Conservation (phyloP, 30 jellyfish, hydroid and myxozoan species). For the Cassiopea andromeda region DNA sequence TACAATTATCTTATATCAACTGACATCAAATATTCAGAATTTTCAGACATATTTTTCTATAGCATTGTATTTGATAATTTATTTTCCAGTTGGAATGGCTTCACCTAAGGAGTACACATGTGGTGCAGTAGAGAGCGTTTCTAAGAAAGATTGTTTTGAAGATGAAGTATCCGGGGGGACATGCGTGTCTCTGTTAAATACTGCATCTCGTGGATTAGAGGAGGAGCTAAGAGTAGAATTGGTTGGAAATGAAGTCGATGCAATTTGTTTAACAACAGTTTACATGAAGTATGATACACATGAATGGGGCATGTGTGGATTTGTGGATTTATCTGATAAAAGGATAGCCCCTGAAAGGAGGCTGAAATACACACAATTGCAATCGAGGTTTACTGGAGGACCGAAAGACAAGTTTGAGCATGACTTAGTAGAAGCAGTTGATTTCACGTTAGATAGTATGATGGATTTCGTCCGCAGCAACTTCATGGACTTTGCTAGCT, state of each 20-base stretch:
- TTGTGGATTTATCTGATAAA: constrained; percentile 69
- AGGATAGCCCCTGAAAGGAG: constrained; percentile 86
- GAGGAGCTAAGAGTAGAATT: constrained; percentile 82
- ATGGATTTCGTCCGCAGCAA: constrained; percentile 73
- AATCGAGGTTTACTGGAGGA: constrained; percentile 76
- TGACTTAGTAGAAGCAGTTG: constrained; percentile 78
- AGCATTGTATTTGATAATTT: not conserved
- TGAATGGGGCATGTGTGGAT: constrained; percentile 92
- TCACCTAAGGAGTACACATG: constrained; percentile 83
- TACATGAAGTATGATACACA: constrained; percentile 87
- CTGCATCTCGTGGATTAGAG: constrained; percentile 84
- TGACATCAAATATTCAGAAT: too few relatives aligned
- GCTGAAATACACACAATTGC: constrained; percentile 66
- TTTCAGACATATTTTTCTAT: too few relatives aligned
- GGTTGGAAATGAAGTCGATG: constrained; percentile 71
- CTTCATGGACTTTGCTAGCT: constrained; percentile 84
- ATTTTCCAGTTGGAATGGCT: constrained; percentile 78
- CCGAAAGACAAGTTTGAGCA: constrained; percentile 90
- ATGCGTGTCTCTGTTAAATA: constrained; percentile 64
- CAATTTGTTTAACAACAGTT: constrained; percentile 79
- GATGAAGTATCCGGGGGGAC: constrained; percentile 28
- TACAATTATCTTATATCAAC: too few relatives aligned
- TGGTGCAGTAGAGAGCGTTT: constrained; percentile 90
- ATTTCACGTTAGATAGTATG: constrained; percentile 79
- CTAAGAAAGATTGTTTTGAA: constrained; percentile 78